Evolutionary conservation across 2,888 invertebrate genomes (phyloP), one percentile per base, ranked within the genome.

Genomic region (Baccha elongata): DNA sequence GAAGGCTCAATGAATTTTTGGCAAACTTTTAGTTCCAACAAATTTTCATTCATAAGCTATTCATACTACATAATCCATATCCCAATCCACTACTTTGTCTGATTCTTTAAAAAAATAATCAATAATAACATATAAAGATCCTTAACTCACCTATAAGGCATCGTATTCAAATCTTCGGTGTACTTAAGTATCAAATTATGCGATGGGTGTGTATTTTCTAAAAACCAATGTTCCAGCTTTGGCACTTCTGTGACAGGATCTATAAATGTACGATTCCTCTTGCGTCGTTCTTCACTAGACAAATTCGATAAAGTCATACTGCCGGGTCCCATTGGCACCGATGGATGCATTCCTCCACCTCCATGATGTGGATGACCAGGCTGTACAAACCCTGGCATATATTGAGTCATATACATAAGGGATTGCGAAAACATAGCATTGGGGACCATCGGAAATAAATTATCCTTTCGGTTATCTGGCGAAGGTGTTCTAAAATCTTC

Each of bases 241-340:
- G 97, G 97, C 71, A 99, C 98, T 92, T 99, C 99, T 13, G 98
- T 98, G 19, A 99, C 97, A 0, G 99, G 99, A 91, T 99, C 99
- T 88, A 99, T 99, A 92, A 99, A 99, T 44, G 99, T 99, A 86
- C 99, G 94, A 91, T 99, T 99, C 46, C 99, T 94, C 90, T 98
- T 98, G 85, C 98, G 94, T 37, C 97, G 93, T 88, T 98, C 97
- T 87, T 97, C 97, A n/a, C 93, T 94, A 11, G 93, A 93, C 42
- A 94, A 91, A 84, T 93, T 93, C 29, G 92, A 91, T 84, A 95
- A 90, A 87, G 94, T 95, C 3, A 94, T 89, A 0, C 93, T 93
- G 55, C 92, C 92, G 23, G 93, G 92, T 85, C 88, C 86, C 86
- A 88, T 89, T 80, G 8, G 89, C 87, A 92, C 93, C 86, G 44